phyloP scores from a whole-genome alignment of 2,113 vertebrate genomes.

The Hystrix brachyura region DNA sequence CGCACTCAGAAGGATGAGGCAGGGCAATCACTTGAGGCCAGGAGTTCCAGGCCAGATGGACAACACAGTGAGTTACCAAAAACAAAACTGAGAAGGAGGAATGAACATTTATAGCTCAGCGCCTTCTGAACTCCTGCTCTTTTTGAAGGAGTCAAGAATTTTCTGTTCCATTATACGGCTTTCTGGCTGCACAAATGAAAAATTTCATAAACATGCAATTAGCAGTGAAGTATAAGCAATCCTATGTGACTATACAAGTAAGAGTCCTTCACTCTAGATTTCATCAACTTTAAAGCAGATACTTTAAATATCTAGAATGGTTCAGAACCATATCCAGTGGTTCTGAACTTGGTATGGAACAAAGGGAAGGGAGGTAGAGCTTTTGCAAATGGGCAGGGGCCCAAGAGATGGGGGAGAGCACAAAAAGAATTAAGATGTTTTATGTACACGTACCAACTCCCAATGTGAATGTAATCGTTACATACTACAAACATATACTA shows the following conservation, averaged over 20 bases:
- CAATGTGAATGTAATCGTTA: too few relatives aligned
- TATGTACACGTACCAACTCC: too few relatives aligned
- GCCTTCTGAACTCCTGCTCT: not conserved
- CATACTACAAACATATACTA: too few relatives aligned
- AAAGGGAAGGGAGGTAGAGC: not conserved
- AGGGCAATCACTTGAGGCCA: not conserved
- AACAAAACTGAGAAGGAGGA: not conserved
- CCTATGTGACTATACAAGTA: not conserved
- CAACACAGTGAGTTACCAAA: not conserved
- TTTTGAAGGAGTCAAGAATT: not conserved
- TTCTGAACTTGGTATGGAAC: constrained; percentile 4
- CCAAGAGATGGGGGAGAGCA: too few relatives aligned
- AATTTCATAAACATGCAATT: not conserved
- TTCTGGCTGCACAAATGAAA: not conserved
- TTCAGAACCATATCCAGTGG: not conserved
- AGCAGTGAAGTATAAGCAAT: not conserved
- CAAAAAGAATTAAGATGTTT: too few relatives aligned
- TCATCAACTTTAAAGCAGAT: constrained; percentile 10
- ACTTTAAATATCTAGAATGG: not conserved
- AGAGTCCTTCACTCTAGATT: not conserved
- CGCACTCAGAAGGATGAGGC: not conserved
- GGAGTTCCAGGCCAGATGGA: not conserved
- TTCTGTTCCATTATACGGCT: not conserved
- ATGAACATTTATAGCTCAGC: not conserved
- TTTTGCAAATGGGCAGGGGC: too few relatives aligned